These are phyloP conservation scores for Dynastes hyllus DNA, from an alignment of 2,888 invertebrate species.

Conservation along the genomic window DNA sequence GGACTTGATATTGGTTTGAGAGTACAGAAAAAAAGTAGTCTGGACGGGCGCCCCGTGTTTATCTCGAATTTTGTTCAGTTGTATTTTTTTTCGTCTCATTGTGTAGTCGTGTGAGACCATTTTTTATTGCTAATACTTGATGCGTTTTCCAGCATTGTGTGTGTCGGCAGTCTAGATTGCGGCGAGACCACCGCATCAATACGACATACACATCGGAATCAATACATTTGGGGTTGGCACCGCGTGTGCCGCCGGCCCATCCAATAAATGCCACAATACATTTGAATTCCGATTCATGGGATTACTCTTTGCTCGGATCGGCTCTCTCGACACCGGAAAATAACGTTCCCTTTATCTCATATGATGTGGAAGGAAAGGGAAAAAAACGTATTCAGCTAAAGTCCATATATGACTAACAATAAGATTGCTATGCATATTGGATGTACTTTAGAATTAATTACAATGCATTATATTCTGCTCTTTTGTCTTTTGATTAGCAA, in stretches of 20 bases:
- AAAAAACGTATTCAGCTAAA: conserved; percentile 22
- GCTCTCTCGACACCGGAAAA: conserved; percentile 48
- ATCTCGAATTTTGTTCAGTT: conserved; percentile 41
- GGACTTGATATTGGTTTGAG: conserved; percentile 31
- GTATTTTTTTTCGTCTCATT: conserved; percentile 25
- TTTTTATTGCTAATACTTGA: conserved; percentile 44
- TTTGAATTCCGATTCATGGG: conserved; percentile 56
- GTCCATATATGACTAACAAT: conserved; percentile 7
- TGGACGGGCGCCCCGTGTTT: conserved; percentile 36
- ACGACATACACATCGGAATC: conserved; percentile 55
- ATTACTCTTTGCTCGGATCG: conserved; percentile 43
- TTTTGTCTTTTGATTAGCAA: too few relatives aligned
- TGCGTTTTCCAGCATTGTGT: conserved; percentile 50
- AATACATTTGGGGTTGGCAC: conserved; percentile 59
- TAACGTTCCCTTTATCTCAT: conserved; percentile 47
- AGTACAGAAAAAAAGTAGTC: conserved; percentile 27
- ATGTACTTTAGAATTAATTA: not conserved
- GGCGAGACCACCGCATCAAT: conserved; percentile 57
- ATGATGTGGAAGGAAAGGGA: conserved; percentile 15
- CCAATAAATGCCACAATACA: conserved; percentile 61
- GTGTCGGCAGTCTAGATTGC: conserved; percentile 52
- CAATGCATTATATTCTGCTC: not conserved
- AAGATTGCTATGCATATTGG: conserved; percentile 4
- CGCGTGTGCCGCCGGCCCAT: conserved; percentile 58
- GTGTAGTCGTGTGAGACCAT: conserved; percentile 44